Base-by-base conservation (phyloP, 2,797 vertebrate genomes). In the Sciaenops ocellatus region DNA sequence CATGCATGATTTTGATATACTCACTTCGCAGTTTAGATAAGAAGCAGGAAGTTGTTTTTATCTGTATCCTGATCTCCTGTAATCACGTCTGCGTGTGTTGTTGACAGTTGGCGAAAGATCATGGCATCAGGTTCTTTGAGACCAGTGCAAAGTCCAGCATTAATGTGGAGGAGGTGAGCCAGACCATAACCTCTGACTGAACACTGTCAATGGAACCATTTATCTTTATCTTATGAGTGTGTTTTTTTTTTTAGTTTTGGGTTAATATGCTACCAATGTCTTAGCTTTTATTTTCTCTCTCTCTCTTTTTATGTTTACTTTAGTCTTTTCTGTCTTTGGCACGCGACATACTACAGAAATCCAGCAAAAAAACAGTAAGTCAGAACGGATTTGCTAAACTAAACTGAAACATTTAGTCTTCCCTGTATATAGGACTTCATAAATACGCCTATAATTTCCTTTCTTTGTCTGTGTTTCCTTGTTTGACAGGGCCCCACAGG, bases 111-210 rank as follows among this genome's bases (percentile, higher is more conserved):
- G 97, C 97, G 0, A 97, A 94, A 83, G 97, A 98, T 65, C 96
- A 98, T 0, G 97, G 97, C 56, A 98, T 98, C 92, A 94, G 95
- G 51, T 97, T 98, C 95, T 98, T 98, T 0, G 97, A 98, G 93
- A 98, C 97, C 1, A 99, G 97, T 57, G 98, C 98, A 87, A 99
- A 99, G 84, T 97, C 97, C 82, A 98, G 96, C 83, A 93, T 97
- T 74, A 98, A 98, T 0, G 97, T 98, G 78, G 97, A 98, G 55
- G 97, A 98, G 97, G 98, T 98, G 86, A 96, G 94, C 16, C 9
- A 6, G 11, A 64, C 51, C 1, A 1, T 16, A 65, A 34, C 16
- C 24, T 2, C 17, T 17, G 18, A 62, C 1, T 28, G 55, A 65
- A 54, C 50, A 67, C 22, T 56, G 8, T 50, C 34, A 56, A 15